Percentiles rank a stretch among this genome's conserved stretches.
Conservation (phyloP, 2,113 vertebrate genomes). For the Sylvia atricapilla region DNA sequence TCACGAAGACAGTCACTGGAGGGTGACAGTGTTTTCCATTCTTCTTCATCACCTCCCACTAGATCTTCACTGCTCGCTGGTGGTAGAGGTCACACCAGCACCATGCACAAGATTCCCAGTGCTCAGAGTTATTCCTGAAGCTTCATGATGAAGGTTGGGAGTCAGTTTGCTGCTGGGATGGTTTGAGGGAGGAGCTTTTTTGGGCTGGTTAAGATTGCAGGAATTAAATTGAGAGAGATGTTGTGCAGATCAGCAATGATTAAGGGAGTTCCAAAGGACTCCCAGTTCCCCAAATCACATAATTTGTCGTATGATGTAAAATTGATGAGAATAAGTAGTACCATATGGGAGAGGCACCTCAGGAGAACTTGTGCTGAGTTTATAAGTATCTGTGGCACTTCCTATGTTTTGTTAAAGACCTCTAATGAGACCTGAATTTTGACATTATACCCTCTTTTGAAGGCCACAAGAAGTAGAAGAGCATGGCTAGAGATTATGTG, state of each 20-base stretch:
- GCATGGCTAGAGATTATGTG: not conserved
- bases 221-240: not conserved
- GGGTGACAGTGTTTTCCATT: not conserved
- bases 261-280: slow-evolving; percentile 7
- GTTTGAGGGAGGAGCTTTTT: not conserved
- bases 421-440: not conserved
- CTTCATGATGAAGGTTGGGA: rapidly evolving
- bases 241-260: not conserved
- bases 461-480: not conserved
- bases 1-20: not conserved
- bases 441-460: not conserved
- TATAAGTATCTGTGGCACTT: not conserved
- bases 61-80: not conserved
- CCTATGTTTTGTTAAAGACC: not conserved
- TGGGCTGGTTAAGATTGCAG: not conserved
- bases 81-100: not conserved
- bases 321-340: not conserved
- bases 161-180: not conserved
- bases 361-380: not conserved
- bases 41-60: not conserved
- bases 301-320: slow-evolving; percentile 5
- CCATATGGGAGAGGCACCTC: not conserved
- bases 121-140: not conserved
- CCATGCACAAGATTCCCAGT: not conserved
- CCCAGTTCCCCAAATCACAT: not conserved